A percentile compares a stretch with the other conserved stretches of the same genome.
These are phyloP conservation scores for Cheirogaleus major DNA, from an alignment of 2,797 vertebrate genomes.

Conservation along the genomic window DNA sequence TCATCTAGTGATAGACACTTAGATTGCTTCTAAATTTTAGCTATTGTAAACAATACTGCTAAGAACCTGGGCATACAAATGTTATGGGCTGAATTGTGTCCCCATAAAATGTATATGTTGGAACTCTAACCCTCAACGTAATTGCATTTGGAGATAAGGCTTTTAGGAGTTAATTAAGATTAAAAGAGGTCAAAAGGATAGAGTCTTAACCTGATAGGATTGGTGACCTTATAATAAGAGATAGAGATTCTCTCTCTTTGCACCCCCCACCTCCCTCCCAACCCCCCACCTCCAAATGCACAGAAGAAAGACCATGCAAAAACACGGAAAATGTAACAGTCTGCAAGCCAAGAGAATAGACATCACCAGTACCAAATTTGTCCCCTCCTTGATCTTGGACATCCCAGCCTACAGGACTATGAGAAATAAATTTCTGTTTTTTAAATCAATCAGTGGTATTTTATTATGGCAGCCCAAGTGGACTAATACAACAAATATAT, in stretches of 20 bases:
- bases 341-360: not conserved
- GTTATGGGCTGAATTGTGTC: not conserved
- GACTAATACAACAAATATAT: not conserved
- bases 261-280: not conserved
- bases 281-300: accelerated
- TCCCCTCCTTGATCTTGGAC: not conserved
- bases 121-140: not conserved
- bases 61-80: not conserved
- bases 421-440: not conserved
- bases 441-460: not conserved
- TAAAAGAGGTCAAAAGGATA: not conserved
- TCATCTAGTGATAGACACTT: not conserved
- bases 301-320: not conserved
- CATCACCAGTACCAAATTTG: not conserved
- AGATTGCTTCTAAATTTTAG: not conserved
- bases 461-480: too few relatives aligned
- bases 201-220: too few relatives aligned
- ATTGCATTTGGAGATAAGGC: not conserved
- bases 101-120: not conserved
- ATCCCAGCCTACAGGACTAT: not conserved
- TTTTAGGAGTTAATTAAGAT: not conserved
- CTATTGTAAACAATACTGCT: not conserved
- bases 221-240: not conserved
- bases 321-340: not conserved
- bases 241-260: not conserved